Base-by-base conservation (phyloP, 1,140 invertebrate species). In the Lepidurus arcticus region DNA sequence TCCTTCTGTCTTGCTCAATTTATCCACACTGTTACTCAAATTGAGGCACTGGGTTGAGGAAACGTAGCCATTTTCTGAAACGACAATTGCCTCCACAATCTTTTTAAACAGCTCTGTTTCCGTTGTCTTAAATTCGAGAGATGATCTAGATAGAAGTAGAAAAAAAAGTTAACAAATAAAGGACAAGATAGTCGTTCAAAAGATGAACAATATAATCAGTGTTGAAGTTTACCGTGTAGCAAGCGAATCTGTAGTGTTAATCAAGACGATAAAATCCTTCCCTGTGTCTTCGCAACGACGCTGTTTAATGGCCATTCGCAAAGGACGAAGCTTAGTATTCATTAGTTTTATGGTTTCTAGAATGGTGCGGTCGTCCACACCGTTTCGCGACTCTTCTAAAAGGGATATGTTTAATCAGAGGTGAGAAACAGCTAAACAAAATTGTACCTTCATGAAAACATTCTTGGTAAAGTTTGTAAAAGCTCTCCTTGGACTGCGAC, bases 231-330 rank as follows among this genome's bases (percentile, higher is more conserved):
- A 78, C 78, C 75, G 44, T 7, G 78, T 47, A 21, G 78, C 78
- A 74, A 42, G 13, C 9, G 44, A 21, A 47, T 47, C 73, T 13
- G 73, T 44, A 24, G 45, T 13, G 42, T 75, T 78, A 44, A 78
- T 44, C 42, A 78, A 21, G 45, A 73, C 78, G 24, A 74, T 75
- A 75, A 34, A 78, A 26, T 78, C 74, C 11, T 75, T 43, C 34
- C 73, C 73, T n/a, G 34, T 78, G n/a, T 74, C 78, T 78, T 78
- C 78, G 42, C 78, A 78, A n/a, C 44, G 21, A 24, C 78, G 65
- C 16, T 42, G 47, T 74, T 78, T 78, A 9, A 78, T 34, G 6
- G 44, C 73, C 73, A 78, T 42, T 5, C 45, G 73, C 3, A 47
- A 21, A 13, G 44, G 73, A 42, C 73, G 65, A 24, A 78, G 78